Conservation (phyloP, 1,140 invertebrate species). For the Dryas iulia region DNA sequence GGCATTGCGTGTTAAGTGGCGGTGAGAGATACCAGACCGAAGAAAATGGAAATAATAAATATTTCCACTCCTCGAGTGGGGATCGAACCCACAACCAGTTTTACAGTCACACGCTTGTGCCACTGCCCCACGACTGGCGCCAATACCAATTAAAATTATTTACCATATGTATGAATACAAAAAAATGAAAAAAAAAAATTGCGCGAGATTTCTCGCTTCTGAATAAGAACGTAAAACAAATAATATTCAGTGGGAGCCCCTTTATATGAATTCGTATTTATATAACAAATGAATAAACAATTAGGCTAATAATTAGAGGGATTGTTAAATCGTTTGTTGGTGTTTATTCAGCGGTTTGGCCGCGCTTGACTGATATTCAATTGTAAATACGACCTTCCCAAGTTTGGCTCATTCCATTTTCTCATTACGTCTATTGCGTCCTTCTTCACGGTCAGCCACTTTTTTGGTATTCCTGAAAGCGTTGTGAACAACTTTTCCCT, state of each 20-base stretch:
- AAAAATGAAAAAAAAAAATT: neutral
- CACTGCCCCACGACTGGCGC: too few species aligned
- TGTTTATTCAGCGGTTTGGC: constrained; percentile 13
- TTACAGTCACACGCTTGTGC: too few species aligned
- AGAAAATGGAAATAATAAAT: too few species aligned
- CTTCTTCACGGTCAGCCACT: constrained; percentile 6
- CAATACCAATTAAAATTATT: neutral
- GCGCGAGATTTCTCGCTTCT: neutral
- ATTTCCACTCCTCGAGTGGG: too few species aligned
- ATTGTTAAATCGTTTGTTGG: constrained; percentile 18
- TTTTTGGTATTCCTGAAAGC: constrained; percentile 14
- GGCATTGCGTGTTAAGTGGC: too few species aligned
- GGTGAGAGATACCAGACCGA: too few species aligned
- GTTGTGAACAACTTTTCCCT: neutral
- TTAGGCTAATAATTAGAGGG: constrained; percentile 18
- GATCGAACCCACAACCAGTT: too few species aligned
- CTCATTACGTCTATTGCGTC: constrained; percentile 12
- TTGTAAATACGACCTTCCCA: constrained; percentile 23
- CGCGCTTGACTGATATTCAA: constrained; percentile 17
- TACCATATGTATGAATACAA: neutral
- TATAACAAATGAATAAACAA: constrained; percentile 16
- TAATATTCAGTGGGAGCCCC: neutral
- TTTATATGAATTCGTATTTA: constrained; percentile 1
- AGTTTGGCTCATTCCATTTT: constrained; percentile 17
- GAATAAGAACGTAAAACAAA: neutral